phyloP scores from a whole-genome alignment of 2,888 invertebrate genomes.

The Drosophila flavopinicola region DNA sequence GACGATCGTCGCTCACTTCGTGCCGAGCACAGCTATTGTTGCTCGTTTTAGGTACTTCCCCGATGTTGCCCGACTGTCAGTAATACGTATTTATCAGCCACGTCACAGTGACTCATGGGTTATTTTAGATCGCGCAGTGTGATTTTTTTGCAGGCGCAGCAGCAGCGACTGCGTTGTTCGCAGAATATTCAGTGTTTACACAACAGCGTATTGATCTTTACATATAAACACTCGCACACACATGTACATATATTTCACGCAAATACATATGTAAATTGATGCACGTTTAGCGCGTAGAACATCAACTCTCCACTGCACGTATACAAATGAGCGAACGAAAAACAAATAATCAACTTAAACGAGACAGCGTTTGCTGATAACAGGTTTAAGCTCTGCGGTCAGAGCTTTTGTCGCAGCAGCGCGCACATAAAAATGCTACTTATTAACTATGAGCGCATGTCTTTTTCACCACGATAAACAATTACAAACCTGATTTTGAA shows the following conservation, averaged over 20 bases:
- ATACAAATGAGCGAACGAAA: conserved; percentile 46
- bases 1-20: conserved; percentile 31
- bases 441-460: not conserved
- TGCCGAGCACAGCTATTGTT: conserved; percentile 28
- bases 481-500: conserved; percentile 26
- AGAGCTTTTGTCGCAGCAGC: conserved; percentile 41
- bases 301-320: conserved; percentile 39
- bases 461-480: conserved; percentile 23
- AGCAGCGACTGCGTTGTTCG: conserved; percentile 25
- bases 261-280: not conserved
- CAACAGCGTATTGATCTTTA: conserved; percentile 33
- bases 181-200: conserved; percentile 59
- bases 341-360: conserved; percentile 21
- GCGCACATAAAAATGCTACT: not conserved
- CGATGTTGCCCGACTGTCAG: conserved; percentile 53
- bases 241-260: conserved; percentile 5
- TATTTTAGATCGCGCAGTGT: conserved; percentile 61
- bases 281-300: conserved; percentile 22
- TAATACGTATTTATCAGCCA: conserved; percentile 56
- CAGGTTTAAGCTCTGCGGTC: conserved; percentile 61
- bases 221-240: conserved; percentile 10
- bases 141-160: conserved; percentile 46
- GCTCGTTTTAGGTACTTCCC: conserved; percentile 69
- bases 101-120: conserved; percentile 74
- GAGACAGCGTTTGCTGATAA: conserved; percentile 50